These are phyloP conservation scores for Ceyx erithaca DNA, from an alignment of 2,797 vertebrate species.

Conservation along the genomic window DNA sequence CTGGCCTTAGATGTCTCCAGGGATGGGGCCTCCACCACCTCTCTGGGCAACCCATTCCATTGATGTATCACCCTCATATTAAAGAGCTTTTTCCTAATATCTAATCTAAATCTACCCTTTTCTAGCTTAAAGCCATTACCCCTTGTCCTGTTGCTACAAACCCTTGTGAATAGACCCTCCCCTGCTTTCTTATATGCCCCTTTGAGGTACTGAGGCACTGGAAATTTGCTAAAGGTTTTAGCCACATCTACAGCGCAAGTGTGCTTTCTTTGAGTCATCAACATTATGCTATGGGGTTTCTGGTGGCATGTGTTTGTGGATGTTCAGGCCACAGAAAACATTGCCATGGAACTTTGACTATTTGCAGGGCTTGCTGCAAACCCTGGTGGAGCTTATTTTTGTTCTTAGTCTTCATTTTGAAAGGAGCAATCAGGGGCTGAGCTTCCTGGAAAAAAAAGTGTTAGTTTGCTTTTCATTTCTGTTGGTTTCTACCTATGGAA, in stretches of 20 bases:
- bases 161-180: no score
- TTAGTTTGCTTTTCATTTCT: not conserved
- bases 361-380: not conserved
- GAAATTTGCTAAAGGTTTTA: not conserved
- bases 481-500: not conserved
- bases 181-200: no score
- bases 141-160: no score
- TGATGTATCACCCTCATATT: no score
- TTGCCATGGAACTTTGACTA: accelerated
- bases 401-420: not conserved
- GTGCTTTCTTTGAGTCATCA: not conserved
- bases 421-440: accelerated
- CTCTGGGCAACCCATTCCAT: no score
- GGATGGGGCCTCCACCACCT: no score
- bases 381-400: not conserved
- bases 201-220: no score
- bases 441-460: not conserved
- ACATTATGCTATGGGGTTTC: accelerated
- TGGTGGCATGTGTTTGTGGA: no score
- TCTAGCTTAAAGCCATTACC: no score
- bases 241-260: accelerated
- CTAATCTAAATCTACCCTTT: no score
- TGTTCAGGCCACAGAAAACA: not conserved
- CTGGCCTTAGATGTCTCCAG: no score
- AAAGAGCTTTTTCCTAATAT: no score